Conservation (phyloP, 2,113 vertebrate species). For the Brachyhypopomus occidentalis region DNA sequence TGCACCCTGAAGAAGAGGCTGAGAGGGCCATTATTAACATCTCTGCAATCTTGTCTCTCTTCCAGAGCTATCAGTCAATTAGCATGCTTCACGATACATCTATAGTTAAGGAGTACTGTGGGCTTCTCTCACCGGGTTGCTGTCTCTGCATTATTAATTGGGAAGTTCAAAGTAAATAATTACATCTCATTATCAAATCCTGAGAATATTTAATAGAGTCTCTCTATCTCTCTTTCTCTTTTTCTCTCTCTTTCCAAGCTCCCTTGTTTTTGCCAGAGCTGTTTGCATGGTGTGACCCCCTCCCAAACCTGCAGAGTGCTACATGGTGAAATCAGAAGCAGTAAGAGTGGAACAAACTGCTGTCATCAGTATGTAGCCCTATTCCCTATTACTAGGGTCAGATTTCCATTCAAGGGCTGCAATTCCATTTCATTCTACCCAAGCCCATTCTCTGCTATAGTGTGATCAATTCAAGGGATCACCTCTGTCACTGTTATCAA, state of each 20-base stretch:
- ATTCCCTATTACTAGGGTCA: not conserved
- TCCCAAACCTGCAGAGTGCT: constrained; percentile 19
- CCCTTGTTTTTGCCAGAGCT: constrained; percentile 33
- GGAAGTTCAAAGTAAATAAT: constrained; percentile 58
- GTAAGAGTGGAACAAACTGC: constrained; percentile 30
- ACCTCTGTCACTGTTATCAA: not conserved
- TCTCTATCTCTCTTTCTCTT: constrained; percentile 16
- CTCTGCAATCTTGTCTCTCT: constrained; percentile 19
- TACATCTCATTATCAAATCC: constrained; percentile 53
- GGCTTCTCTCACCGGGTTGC: constrained; percentile 39
- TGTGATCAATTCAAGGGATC: constrained; percentile 17
- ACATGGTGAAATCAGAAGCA: constrained; percentile 28
- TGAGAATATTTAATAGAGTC: constrained; percentile 31
- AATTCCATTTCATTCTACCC: not conserved
- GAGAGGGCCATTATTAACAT: constrained; percentile 37
- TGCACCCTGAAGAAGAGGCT: constrained; percentile 29
- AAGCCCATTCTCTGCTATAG: not conserved
- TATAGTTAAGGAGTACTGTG: constrained; percentile 27
- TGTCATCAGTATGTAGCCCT: not conserved
- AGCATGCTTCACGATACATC: constrained; percentile 37
- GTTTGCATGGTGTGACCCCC: constrained; percentile 42
- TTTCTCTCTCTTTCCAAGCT: constrained; percentile 19
- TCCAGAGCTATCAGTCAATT: constrained; percentile 34
- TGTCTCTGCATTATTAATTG: constrained; percentile 58
- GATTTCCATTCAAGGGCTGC: not conserved